phyloP scores from a whole-genome alignment of 2,888 invertebrate species.

The Pammene fasciana region DNA sequence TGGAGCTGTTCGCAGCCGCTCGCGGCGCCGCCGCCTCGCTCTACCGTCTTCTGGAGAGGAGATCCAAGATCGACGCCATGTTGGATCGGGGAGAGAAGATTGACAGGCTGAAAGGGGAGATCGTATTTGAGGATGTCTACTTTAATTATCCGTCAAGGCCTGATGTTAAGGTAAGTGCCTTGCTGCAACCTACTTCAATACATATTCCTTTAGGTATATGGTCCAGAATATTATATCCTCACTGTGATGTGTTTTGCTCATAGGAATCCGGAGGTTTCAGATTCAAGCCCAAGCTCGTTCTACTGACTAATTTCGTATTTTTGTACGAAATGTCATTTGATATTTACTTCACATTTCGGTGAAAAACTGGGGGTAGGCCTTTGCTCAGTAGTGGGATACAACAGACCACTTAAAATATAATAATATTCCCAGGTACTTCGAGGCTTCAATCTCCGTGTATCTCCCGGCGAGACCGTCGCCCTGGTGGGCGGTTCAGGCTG shows the following conservation, averaged over 20 bases:
- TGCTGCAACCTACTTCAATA: neutral
- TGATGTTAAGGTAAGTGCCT: constrained; percentile 84
- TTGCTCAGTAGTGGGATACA: too few relatives aligned
- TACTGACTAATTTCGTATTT: too few relatives aligned
- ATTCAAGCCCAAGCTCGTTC: too few relatives aligned
- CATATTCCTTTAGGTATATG: too few relatives aligned
- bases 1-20: constrained; percentile 88
- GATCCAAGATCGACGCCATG: constrained; percentile 63
- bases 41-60: constrained; percentile 87
- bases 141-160: constrained; percentile 91
- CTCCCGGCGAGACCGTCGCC: constrained; percentile 87
- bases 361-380: too few relatives aligned
- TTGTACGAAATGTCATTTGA: too few relatives aligned
- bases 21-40: constrained; percentile 88
- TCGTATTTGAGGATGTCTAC: constrained; percentile 87
- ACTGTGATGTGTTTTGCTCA: too few relatives aligned
- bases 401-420: neutral
- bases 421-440: constrained; percentile 83
- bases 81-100: constrained; percentile 77
- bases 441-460: constrained; percentile 84
- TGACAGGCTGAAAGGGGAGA: constrained; percentile 82
- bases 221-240: too few relatives aligned
- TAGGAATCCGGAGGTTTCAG: too few relatives aligned
- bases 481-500: constrained; percentile 90
- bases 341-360: too few relatives aligned